Conservation (phyloP, 2,113 vertebrate genomes). For the Conger conger region DNA sequence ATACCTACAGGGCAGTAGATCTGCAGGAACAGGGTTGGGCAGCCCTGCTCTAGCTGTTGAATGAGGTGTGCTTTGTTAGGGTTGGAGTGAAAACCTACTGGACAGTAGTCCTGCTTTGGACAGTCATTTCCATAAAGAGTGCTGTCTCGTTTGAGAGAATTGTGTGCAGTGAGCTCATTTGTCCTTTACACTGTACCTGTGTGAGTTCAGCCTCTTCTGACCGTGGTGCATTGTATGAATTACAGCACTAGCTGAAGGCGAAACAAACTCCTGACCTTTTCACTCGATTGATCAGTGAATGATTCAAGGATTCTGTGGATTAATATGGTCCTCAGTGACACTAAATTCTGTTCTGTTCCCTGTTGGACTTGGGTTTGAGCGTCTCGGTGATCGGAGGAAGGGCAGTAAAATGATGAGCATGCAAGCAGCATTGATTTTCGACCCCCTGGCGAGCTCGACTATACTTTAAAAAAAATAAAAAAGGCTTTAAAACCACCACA, state of each 20-base stretch:
- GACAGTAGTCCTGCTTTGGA: background rate
- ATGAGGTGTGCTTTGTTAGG: too few species aligned
- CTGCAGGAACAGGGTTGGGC: too few species aligned
- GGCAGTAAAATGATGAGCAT: background rate
- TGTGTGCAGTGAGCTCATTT: too few species aligned
- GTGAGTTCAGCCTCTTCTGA: background rate
- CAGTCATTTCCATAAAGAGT: background rate
- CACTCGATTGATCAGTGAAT: background rate
- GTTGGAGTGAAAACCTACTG: too few species aligned
- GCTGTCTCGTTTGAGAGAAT: background rate
- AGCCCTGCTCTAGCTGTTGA: too few species aligned
- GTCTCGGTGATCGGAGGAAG: background rate
- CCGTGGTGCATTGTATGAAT: background rate
- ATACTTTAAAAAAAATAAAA: background rate
- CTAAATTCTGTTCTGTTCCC: background rate
- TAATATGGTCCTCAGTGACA: background rate
- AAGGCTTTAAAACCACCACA: constrained; percentile 22
- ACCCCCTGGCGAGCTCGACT: constrained; percentile 10
- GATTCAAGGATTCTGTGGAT: background rate
- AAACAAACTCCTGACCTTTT: background rate
- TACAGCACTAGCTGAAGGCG: background rate
- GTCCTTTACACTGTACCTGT: background rate
- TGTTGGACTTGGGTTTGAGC: background rate
- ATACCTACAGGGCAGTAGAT: too few species aligned
- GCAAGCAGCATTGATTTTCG: background rate